Base-by-base conservation (phyloP, 2,797 vertebrate genomes). In the Pseudochromis fuscus region DNA sequence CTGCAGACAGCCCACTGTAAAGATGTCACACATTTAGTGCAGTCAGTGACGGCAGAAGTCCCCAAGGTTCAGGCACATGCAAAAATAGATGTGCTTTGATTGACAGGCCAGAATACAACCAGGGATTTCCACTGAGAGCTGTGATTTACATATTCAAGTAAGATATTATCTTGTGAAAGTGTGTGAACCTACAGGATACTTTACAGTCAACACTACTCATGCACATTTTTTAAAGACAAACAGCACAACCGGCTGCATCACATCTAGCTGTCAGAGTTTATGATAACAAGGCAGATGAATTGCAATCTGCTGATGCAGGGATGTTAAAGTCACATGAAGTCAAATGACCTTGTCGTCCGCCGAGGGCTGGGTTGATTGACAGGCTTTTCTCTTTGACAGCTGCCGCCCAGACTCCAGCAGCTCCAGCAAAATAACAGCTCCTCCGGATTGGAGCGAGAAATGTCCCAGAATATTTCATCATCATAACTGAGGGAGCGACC, bases 261-360 rank as follows among this genome's bases (percentile, higher is more conserved):
- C 37, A 50, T 58, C 55, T 10, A 23, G 38, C 30, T 45, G 28
- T 33, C 25, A 25, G 37, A 49, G 59, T 65, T 67, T 12, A 67
- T 10, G 38, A 65, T 56, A 46, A 84, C 64, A 67, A 38, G n/a
- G 23, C 19, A 33, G 21, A 72, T 58, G 53, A 72, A 55, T 4
- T 35, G 52, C 35, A 82, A 87, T 79, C 60, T 82, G 73, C 81
- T 81, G 77, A 87, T 73, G 64, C 63, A 37, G 48, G 30, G 69
- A 69, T 28, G 31, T 57, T 61, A 48, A 66, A 24, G 61, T 82
- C 67, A 58, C 68, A 74, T 48, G 55, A 58, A 63, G 66, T 56
- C 71, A 58, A 50, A 75, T 81, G 88, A 91, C 89, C 81, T 89
- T 91, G 88, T 88, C 78, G 55, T 46, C 55, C 45, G 72, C 71